These are phyloP conservation scores for Pontoporia blainvillei DNA, from an alignment of 2,113 vertebrate genomes.

Conservation along the genomic window DNA sequence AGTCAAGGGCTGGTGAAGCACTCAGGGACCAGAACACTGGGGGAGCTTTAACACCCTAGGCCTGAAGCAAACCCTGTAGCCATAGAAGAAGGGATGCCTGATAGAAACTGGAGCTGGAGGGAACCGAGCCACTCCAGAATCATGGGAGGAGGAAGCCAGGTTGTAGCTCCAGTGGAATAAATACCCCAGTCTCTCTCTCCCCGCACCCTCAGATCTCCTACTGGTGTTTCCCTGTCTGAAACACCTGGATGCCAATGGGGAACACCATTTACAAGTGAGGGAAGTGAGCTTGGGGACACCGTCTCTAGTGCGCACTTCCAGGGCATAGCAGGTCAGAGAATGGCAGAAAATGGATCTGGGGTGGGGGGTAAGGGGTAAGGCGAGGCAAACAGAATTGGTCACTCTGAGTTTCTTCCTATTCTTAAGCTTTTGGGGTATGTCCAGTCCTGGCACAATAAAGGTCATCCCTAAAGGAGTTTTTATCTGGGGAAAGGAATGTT, in stretches of 20 bases:
- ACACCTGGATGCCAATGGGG: not conserved
- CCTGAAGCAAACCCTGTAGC: not conserved
- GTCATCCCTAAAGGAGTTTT: not conserved
- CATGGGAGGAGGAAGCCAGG: not conserved
- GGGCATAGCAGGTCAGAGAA: not conserved
- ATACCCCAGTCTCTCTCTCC: not conserved
- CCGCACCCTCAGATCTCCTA: not conserved
- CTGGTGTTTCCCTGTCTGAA: not conserved
- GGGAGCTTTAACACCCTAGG: not conserved
- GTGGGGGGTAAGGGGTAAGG: not conserved
- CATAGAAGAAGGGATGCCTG: not conserved
- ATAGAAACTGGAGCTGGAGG: not conserved
- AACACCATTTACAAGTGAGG: not conserved
- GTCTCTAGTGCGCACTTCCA: not conserved
- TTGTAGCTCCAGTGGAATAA: not conserved
- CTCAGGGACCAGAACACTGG: not conserved
- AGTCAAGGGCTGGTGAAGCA: not conserved
- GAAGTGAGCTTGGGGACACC: not conserved
- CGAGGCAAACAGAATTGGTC: not conserved
- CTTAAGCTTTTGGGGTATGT: not conserved
- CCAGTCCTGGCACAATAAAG: not conserved
- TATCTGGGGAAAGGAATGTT: not conserved
- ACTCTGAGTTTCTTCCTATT: not conserved
- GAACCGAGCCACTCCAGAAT: not conserved
- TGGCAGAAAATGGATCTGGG: not conserved